A percentile compares a stretch with the other conserved stretches of the same genome.
Conservation (phyloP, 1,140 invertebrate genomes). For the Manduca sexta region DNA sequence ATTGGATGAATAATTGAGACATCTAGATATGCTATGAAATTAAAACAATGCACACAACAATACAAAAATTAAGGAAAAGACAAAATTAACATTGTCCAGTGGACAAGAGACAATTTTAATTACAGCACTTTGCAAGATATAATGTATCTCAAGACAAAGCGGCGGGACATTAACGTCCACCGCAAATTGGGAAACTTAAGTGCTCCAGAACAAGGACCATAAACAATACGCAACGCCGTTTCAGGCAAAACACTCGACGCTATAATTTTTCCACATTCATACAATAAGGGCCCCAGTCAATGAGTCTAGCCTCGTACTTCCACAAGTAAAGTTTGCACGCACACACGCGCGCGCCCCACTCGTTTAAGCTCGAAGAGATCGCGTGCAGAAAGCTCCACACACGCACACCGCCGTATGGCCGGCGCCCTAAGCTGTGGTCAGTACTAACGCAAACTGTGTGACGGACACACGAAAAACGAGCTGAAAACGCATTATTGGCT, state of each 20-base stretch:
- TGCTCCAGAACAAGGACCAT: constrained; percentile 45
- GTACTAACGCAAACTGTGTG: constrained; percentile 71
- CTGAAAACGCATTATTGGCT: constrained; percentile 60
- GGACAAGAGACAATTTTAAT: constrained; percentile 41
- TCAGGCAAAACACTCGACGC: constrained; percentile 66
- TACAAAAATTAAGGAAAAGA: constrained; percentile 3
- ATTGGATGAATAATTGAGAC: too few species aligned
- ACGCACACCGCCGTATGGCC: constrained; percentile 62
- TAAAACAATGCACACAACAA: too few species aligned
- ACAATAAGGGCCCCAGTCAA: constrained; percentile 72
- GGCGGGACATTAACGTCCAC: constrained; percentile 47
- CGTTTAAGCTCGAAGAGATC: constrained; percentile 59
- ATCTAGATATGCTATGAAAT: too few species aligned
- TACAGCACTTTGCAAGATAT: constrained; percentile 54
- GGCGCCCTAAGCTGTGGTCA: constrained; percentile 72
- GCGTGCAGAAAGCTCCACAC: constrained; percentile 69
- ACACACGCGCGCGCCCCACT: constrained; percentile 61
- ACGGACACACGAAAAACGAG: constrained; percentile 71
- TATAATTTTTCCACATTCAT: constrained; percentile 74
- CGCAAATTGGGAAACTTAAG: constrained; percentile 62
- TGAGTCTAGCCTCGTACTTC: constrained; percentile 68
- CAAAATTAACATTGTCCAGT: constrained; percentile 20
- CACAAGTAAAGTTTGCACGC: constrained; percentile 59
- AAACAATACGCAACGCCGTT: constrained; percentile 64
- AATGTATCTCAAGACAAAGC: constrained; percentile 54